Evolutionary conservation across 2,113 vertebrate genomes (phyloP).

Genomic region (Notiomystis cincta): DNA sequence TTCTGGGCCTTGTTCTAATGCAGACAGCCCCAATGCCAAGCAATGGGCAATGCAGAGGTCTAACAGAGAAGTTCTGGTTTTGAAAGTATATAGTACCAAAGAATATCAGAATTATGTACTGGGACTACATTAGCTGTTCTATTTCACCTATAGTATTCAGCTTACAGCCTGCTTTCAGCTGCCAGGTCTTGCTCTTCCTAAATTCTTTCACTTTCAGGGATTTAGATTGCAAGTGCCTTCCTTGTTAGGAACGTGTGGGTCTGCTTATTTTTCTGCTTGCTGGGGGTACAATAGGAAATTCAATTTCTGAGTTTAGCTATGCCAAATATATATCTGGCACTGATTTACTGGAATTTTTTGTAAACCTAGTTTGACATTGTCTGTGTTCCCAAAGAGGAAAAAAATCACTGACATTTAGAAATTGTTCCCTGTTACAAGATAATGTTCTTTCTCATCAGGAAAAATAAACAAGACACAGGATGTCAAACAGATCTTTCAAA

Average conservation of each 20-base stretch:
- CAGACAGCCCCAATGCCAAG: background rate
- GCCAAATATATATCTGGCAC: background rate
- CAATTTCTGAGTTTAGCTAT: background rate
- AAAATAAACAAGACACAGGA: slow-evolving; percentile 42
- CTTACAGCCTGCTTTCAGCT: background rate
- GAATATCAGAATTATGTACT: background rate
- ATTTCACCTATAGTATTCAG: background rate
- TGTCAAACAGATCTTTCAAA: slow-evolving; percentile 55
- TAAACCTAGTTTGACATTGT: slow-evolving; percentile 7
- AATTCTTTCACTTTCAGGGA: background rate
- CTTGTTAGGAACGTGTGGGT: background rate
- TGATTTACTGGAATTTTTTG: background rate
- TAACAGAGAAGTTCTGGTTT: background rate
- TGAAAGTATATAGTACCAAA: background rate
- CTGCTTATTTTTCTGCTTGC: background rate
- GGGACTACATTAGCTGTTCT: background rate
- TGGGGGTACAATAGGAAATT: background rate
- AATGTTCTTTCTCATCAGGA: slow-evolving; percentile 39
- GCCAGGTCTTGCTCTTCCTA: background rate
- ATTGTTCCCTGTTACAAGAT: slow-evolving; percentile 22
- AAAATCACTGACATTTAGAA: slow-evolving; percentile 55
- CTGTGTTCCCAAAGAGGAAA: background rate
- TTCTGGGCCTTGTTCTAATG: background rate
- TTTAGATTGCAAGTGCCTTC: background rate
- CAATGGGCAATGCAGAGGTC: background rate